Base-by-base conservation (phyloP, 1,140 invertebrate genomes). In the Plectrocnemia conspersa region DNA sequence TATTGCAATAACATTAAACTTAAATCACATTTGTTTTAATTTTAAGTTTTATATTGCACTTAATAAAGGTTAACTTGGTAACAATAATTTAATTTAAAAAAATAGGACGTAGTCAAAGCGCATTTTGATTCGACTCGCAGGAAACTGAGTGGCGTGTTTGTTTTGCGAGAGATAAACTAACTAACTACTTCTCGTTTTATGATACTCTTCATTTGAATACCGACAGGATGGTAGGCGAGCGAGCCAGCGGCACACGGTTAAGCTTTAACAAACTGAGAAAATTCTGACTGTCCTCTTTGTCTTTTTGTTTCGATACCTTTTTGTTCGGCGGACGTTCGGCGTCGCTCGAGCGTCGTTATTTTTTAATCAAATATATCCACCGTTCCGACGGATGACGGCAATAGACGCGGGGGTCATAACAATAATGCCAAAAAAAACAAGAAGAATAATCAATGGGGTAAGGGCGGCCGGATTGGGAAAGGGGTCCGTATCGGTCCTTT, bases 291-390 rank as follows among this genome's bases (percentile, higher is more conserved):
- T 71, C 68, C 72, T 72, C 54, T 62, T 59, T 63, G 64, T 61
- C 21, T 22, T n/a, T n/a, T n/a, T 2, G 42, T 23, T 23, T 9
- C 10, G 42, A 45, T 24, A 16, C 32, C 27, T 52, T 58, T 52
- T 58, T 53, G 50, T 48, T 40, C 44, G 60, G 63, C 65, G 54
- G 63, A 40, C 33, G 40, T 61, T 63, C 65, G 56, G 63, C 64
- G 68, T 67, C 65, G 71, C 70, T 70, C 72, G 71, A 68, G 72
- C 72, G 73, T 73, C 72, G 70, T 75, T 75, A 75, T 74, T 75
- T 75, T 75, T 75, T 75, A 75, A 75, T 75, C 73, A 74, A 75
- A 75, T 75, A 74, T 73, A 74, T 74, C 71, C 72, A 63, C 64
- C 65, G 70, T 66, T 66, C 68, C 70, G 71, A 71, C 73, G 73